These are phyloP conservation scores for Venusia cambrica DNA, from an alignment of 2,888 invertebrate species.

Conservation along the genomic window DNA sequence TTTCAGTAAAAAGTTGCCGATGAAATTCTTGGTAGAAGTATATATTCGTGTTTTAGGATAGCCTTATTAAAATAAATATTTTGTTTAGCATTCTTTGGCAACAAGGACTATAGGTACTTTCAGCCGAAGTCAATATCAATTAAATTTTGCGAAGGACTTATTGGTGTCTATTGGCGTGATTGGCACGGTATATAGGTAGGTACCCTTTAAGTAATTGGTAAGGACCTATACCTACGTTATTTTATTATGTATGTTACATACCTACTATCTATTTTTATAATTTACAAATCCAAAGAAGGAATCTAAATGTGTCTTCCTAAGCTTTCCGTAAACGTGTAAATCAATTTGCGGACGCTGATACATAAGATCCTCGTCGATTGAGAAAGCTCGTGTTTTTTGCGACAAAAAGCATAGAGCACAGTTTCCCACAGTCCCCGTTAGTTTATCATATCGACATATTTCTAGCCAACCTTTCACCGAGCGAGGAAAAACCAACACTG, in stretches of 20 bases:
- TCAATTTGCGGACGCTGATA: too few relatives aligned
- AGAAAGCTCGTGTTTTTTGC: conserved; percentile 26
- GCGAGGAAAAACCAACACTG: conserved; percentile 70
- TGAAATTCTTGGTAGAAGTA: conserved; percentile 66
- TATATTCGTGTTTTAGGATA: conserved; percentile 53
- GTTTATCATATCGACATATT: conserved; percentile 66
- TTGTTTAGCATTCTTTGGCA: conserved; percentile 38
- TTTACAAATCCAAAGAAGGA: too few relatives aligned
- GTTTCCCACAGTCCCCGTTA: conserved; percentile 60
- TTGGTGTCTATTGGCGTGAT: too few relatives aligned
- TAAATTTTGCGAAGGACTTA: too few relatives aligned
- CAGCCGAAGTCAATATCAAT: too few relatives aligned
- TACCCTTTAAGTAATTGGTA: too few relatives aligned
- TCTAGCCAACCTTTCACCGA: conserved; percentile 76
- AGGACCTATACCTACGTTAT: too few relatives aligned
- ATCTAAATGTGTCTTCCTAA: too few relatives aligned
- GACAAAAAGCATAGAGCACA: conserved; percentile 29
- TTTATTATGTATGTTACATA: too few relatives aligned
- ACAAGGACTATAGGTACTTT: conserved; percentile 2
- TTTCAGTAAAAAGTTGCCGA: conserved; percentile 54
- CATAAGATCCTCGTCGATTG: conserved; percentile 15
- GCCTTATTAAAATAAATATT: conserved; percentile 44
- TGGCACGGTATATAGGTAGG: too few relatives aligned
- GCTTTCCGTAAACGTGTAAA: too few relatives aligned
- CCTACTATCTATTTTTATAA: too few relatives aligned